Percentiles rank a stretch among this genome's conserved stretches.
Evolutionary conservation across 2,113 vertebrate genomes (phyloP).

Genomic region (Desmodus rotundus): DNA sequence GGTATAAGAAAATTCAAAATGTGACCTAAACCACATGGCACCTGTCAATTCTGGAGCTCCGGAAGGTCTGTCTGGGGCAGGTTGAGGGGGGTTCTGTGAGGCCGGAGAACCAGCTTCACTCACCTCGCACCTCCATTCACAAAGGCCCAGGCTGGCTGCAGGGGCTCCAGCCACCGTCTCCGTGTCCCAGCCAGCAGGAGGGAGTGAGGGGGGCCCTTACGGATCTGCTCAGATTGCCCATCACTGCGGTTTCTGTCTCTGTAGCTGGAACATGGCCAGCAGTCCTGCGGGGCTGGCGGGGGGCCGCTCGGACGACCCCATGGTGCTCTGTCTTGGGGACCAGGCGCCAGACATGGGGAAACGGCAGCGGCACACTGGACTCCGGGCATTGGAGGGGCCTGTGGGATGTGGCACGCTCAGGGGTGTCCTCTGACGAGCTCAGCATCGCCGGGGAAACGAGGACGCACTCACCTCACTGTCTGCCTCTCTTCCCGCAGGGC

Average conservation of each 20-base stretch:
- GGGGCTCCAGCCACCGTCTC: not conserved
- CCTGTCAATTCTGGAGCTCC: not conserved
- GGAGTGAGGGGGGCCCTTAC: not conserved
- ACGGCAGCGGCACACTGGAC: accelerated
- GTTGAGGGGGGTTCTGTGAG: not conserved
- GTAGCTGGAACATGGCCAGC: not conserved
- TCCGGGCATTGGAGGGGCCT: accelerated
- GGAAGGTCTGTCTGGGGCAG: not conserved
- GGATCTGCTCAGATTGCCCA: no score
- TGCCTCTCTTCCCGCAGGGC: constrained; percentile 82
- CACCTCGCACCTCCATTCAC: no score
- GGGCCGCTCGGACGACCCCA: accelerated
- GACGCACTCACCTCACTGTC: constrained; percentile 21
- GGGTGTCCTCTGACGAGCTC: constrained; percentile 26
- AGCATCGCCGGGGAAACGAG: not conserved
- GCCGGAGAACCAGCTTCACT: no score
- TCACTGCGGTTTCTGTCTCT: no score
- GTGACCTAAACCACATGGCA: not conserved
- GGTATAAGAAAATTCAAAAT: no score
- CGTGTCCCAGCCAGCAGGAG: not conserved
- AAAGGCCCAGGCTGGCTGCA: not conserved
- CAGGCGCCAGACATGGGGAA: accelerated
- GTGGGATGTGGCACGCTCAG: not conserved
- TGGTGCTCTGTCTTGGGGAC: not conserved
- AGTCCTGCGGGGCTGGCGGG: not conserved